A percentile compares a stretch with the other conserved stretches of the same genome.
These are phyloP conservation scores for Eueides isabella DNA, from an alignment of 1,140 invertebrate species.

Conservation along the genomic window DNA sequence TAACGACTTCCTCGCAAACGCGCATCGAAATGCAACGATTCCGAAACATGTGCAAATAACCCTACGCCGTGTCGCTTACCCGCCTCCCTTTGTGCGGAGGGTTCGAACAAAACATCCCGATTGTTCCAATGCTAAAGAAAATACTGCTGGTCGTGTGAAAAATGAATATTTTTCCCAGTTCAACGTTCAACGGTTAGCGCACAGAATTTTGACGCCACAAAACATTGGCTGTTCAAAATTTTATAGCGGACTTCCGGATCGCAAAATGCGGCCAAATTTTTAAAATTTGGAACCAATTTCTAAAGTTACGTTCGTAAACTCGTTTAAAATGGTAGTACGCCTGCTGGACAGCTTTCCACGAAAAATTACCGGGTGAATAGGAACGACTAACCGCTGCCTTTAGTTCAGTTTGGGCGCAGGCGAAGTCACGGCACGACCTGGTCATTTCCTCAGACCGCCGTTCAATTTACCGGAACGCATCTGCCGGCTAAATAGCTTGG, in stretches of 20 bases:
- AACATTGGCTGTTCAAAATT: slow-evolving; percentile 47
- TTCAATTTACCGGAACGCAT: slow-evolving; percentile 68
- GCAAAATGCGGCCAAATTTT: slow-evolving; percentile 37
- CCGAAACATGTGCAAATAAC: slow-evolving; percentile 58
- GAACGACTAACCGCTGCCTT: slow-evolving; percentile 57
- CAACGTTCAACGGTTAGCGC: slow-evolving; percentile 36
- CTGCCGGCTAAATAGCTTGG: slow-evolving; percentile 61
- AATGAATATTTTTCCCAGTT: slow-evolving; percentile 64
- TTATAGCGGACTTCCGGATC: slow-evolving; percentile 35
- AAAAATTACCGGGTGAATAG: slow-evolving; percentile 60
- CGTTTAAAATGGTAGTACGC: slow-evolving; percentile 49
- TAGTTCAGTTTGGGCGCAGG: slow-evolving; percentile 57
- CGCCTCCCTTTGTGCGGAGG: slow-evolving; percentile 52
- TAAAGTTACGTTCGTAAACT: slow-evolving; percentile 46
- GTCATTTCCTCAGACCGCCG: slow-evolving; percentile 56
- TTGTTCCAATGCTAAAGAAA: slow-evolving; percentile 67
- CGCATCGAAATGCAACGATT: slow-evolving; percentile 63
- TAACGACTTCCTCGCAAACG: slow-evolving; percentile 70
- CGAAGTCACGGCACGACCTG: slow-evolving; percentile 63
- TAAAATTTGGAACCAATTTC: slow-evolving; percentile 37
- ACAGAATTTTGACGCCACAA: slow-evolving; percentile 46
- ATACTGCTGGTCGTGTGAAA: slow-evolving; percentile 63
- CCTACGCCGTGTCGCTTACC: slow-evolving; percentile 47
- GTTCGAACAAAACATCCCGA: slow-evolving; percentile 60
- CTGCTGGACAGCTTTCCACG: slow-evolving; percentile 52